Evolutionary conservation across 2,888 invertebrate genomes (phyloP).

Genomic region (Meiosimyza decipiens): DNA sequence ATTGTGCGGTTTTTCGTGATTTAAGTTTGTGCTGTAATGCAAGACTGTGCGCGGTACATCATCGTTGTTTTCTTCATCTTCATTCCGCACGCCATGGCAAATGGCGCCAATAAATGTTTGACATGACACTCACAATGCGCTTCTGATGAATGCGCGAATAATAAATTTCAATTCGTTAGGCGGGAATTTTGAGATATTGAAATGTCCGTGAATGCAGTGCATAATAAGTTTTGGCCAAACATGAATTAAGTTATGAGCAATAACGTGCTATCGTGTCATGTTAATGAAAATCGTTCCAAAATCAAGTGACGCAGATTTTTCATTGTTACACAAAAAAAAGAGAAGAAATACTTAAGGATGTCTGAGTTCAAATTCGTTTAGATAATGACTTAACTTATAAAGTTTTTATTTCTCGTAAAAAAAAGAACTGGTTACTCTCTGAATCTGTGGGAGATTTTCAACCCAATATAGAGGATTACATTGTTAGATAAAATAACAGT

Average conservation of each 20-base stretch:
- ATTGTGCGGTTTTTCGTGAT: conserved; percentile 1
- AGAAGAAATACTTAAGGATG: too few species aligned
- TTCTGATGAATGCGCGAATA: conserved; percentile 11
- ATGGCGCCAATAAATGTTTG: conserved; percentile 34
- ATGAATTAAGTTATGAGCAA: background rate
- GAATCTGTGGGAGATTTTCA: too few species aligned
- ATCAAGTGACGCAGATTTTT: too few species aligned
- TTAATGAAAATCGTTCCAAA: too few species aligned
- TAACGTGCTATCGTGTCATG: too few species aligned
- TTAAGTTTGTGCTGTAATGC: background rate
- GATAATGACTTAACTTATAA: too few species aligned
- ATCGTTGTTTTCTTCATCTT: background rate
- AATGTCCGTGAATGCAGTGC: background rate
- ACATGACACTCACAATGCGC: conserved; percentile 28
- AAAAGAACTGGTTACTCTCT: too few species aligned
- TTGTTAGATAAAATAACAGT: too few species aligned
- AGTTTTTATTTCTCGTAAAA: too few species aligned
- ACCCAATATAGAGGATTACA: too few species aligned
- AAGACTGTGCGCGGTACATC: background rate
- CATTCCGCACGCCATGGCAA: conserved; percentile 1
- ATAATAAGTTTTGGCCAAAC: background rate
- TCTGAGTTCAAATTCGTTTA: too few species aligned
- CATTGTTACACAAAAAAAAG: too few species aligned
- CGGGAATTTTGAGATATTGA: conserved; percentile 2
- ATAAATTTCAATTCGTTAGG: conserved; percentile 16